Conservation (phyloP, 2,113 vertebrate species). For the Orientallactaga bullata region DNA sequence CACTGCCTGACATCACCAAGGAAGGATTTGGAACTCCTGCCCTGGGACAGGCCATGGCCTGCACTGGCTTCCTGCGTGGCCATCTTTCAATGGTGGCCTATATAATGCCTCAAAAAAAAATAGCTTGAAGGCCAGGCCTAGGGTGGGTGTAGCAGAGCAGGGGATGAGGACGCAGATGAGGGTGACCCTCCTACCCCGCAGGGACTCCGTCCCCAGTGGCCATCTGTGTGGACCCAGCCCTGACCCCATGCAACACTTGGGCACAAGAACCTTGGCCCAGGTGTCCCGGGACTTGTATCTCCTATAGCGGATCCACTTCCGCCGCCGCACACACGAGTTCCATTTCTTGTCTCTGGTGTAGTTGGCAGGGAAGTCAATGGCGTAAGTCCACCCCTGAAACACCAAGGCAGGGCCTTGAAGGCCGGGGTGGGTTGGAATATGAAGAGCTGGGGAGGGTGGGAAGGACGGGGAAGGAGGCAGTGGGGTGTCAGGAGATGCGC, state of each 20-base stretch:
- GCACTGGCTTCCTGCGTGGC: rapidly evolving
- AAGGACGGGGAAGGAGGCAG: neutral
- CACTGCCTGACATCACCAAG: neutral
- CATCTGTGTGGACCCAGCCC: neutral
- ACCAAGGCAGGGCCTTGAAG: neutral
- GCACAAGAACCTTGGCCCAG: conserved; percentile 93
- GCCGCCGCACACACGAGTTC: conserved; percentile 98
- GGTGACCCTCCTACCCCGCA: neutral
- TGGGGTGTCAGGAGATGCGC: neutral
- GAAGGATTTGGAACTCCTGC: too few species aligned
- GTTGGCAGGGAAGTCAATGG: conserved; percentile 96
- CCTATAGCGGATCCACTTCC: conserved; percentile 96
- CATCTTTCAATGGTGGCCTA: neutral
- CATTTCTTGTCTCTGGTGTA: conserved; percentile 98
- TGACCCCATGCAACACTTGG: neutral
- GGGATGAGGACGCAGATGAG: neutral
- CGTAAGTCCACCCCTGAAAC: conserved; percentile 96
- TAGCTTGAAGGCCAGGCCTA: neutral
- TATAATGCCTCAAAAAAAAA: rapidly evolving
- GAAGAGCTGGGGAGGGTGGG: neutral
- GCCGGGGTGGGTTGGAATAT: neutral
- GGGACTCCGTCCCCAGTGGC: neutral
- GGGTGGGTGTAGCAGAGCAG: neutral
- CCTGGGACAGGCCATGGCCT: neutral
- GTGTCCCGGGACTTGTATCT: conserved; percentile 94